Evolutionary conservation across 2,113 vertebrate genomes (phyloP).

Genomic region (Thalassoma bifasciatum): DNA sequence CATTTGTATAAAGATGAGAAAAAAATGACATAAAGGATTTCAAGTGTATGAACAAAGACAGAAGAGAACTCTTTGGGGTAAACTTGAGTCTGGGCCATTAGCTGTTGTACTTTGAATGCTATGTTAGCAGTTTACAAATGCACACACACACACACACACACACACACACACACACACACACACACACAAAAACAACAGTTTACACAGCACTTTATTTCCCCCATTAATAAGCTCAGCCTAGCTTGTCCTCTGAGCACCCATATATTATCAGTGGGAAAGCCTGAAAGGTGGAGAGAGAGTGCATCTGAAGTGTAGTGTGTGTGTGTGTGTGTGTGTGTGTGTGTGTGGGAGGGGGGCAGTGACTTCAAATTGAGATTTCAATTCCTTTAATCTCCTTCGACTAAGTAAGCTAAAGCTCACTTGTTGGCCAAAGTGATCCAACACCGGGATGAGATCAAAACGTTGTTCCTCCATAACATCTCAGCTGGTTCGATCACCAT

Average conservation of each 20-base stretch:
- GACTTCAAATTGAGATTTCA: no score
- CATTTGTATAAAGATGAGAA: background rate
- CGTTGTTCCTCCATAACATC: no score
- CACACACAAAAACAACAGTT: constrained; percentile 51
- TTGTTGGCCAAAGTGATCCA: no score
- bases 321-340: background rate
- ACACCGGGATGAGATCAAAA: no score
- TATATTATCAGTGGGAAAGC: constrained; percentile 65
- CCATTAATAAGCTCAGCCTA: constrained; percentile 66
- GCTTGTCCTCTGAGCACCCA: constrained; percentile 51
- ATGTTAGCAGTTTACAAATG: constrained; percentile 64
- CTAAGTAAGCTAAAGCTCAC: no score
- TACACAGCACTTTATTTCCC: constrained; percentile 73
- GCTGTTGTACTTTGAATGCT: constrained; percentile 62
- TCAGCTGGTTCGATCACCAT: no score
- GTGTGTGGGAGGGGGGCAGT: no score
- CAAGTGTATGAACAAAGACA: constrained; percentile 3
- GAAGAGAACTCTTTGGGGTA: background rate
- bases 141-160: no score
- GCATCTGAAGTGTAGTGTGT: constrained; percentile 2
- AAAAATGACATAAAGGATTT: background rate
- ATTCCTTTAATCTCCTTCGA: no score
- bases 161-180: constrained; percentile 11
- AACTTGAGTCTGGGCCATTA: constrained; percentile 49
- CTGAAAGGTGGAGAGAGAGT: constrained; percentile 11